Conservation (phyloP, 2,888 invertebrate species). For the Platycheirus rosarum region DNA sequence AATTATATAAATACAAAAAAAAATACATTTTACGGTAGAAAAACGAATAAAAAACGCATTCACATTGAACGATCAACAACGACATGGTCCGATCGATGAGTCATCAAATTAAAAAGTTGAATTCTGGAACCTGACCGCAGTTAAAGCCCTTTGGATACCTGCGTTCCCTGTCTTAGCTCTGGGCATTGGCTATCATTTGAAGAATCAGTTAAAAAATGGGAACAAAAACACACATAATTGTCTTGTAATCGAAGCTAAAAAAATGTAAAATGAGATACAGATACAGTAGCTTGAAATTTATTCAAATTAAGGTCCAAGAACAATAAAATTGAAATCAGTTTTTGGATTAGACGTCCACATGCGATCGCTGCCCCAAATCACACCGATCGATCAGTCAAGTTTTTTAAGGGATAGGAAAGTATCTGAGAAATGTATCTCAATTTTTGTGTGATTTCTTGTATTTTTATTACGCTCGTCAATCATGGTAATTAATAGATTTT, state of each 20-base stretch:
- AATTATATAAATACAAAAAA: slow-evolving; percentile 10
- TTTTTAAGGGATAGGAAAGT: slow-evolving; percentile 11
- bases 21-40: neutral
- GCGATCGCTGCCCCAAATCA: slow-evolving; percentile 38
- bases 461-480: slow-evolving; percentile 56
- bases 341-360: slow-evolving; percentile 53
- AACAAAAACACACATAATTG: slow-evolving; percentile 4
- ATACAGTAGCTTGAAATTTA: slow-evolving; percentile 57
- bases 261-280: neutral
- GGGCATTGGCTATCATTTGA: slow-evolving; percentile 35
- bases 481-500: slow-evolving; percentile 21
- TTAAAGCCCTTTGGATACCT: slow-evolving; percentile 31
- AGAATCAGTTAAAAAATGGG: slow-evolving; percentile 46
- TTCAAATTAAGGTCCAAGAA: slow-evolving; percentile 51
- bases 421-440: slow-evolving; percentile 25
- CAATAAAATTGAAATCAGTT: slow-evolving; percentile 45
- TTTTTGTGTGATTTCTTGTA: slow-evolving; percentile 1
- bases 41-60: slow-evolving; percentile 4
- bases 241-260: slow-evolving; percentile 26
- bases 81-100: slow-evolving; percentile 42
- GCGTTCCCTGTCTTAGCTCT: neutral
- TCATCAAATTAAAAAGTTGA: slow-evolving; percentile 53
- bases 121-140: slow-evolving; percentile 35
- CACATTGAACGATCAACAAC: slow-evolving; percentile 26
- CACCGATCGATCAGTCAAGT: slow-evolving; percentile 52